Conservation (phyloP, 2,888 invertebrate species). For the Elysia crispata region DNA sequence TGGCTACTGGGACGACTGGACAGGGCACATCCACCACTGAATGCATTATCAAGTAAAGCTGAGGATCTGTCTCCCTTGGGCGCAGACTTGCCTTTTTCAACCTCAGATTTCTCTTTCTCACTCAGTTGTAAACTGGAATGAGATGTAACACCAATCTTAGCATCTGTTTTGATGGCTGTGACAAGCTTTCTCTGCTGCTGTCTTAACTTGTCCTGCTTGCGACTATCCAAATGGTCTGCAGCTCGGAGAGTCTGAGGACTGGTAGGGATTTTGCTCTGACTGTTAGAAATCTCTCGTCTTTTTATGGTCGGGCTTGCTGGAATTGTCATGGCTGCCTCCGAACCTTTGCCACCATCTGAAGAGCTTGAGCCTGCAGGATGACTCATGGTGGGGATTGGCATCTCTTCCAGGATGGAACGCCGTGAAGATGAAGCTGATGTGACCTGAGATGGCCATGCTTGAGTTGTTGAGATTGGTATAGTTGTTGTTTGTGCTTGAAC, state of each 20-base stretch:
- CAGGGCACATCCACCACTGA: constrained; percentile 46
- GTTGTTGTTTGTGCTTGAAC: too few species aligned
- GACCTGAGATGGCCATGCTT: too few species aligned
- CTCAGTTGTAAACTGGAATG: too few species aligned
- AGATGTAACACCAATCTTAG: constrained; percentile 40
- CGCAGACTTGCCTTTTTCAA: neutral
- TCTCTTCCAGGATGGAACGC: constrained; percentile 40
- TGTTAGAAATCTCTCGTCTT: constrained; percentile 37
- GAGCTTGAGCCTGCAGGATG: constrained; percentile 2
- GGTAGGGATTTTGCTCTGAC: constrained; percentile 44
- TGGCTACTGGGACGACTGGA: constrained; percentile 40
- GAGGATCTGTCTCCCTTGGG: constrained; percentile 4
- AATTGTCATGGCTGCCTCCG: constrained; percentile 36
- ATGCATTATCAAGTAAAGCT: constrained; percentile 27
- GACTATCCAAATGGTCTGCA: constrained; percentile 37
- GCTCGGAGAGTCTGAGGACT: constrained; percentile 29
- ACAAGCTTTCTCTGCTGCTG: constrained; percentile 53
- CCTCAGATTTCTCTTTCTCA: too few species aligned
- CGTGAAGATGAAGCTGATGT: constrained; percentile 17
- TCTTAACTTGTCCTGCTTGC: constrained; percentile 44
- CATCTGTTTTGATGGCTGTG: constrained; percentile 51
- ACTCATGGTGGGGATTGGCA: constrained; percentile 42
- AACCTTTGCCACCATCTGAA: constrained; percentile 27
- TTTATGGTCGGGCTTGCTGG: constrained; percentile 49
- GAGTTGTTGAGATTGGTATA: too few species aligned